Percentiles rank a stretch among this genome's conserved stretches.
phyloP scores from a whole-genome alignment of 2,797 vertebrate genomes.

The Acanthurus leucopareius region DNA sequence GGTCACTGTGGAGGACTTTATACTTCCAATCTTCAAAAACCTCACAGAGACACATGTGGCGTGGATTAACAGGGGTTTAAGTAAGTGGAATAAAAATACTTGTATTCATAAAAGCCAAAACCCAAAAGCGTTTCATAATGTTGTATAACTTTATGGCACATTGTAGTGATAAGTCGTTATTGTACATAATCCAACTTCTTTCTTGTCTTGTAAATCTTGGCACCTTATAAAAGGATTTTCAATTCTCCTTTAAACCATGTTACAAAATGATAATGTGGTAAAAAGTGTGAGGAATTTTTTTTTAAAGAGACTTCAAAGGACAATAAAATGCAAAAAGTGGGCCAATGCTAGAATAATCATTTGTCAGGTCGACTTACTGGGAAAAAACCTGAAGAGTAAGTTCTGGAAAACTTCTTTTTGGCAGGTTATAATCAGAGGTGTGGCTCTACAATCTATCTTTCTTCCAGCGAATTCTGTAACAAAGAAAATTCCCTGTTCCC shows the following conservation, averaged over 20 bases:
- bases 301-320: background rate
- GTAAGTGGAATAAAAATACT: constrained; percentile 76
- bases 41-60: constrained; percentile 78
- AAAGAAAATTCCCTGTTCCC: background rate
- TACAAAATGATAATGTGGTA: too few species aligned
- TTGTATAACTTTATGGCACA: background rate
- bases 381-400: background rate
- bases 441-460: background rate
- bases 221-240: background rate
- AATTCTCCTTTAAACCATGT: background rate
- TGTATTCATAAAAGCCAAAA: background rate
- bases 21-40: constrained; percentile 78
- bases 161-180: background rate
- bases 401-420: background rate
- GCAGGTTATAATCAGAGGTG: background rate
- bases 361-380: background rate
- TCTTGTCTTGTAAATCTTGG: constrained; percentile 43
- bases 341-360: background rate
- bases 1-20: constrained; percentile 88
- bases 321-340: background rate
- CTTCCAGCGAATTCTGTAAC: background rate
- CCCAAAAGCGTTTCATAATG: too few species aligned
- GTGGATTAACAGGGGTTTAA: constrained; percentile 89
- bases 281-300: background rate
- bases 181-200: background rate